phyloP scores from a whole-genome alignment of 2,888 invertebrate genomes.

The Polietes domitor region DNA sequence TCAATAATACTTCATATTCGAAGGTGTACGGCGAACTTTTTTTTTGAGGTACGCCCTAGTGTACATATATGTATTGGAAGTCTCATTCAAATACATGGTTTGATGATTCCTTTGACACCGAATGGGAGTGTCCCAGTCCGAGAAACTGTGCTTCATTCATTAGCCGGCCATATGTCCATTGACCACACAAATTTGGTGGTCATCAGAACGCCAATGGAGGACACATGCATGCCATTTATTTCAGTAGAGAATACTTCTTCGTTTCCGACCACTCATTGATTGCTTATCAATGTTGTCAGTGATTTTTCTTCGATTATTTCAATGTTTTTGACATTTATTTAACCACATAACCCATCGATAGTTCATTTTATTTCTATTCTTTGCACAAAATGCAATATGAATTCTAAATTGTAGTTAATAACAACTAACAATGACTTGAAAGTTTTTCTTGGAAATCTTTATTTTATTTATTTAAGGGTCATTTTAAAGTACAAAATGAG shows the following conservation, averaged over 20 bases:
- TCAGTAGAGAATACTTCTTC: background rate
- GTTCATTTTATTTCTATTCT: background rate
- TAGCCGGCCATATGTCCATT: background rate
- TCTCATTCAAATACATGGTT: slow-evolving; percentile 1
- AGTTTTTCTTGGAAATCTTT: too few species aligned
- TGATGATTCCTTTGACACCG: background rate
- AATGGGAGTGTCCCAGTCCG: too few species aligned
- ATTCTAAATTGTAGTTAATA: too few species aligned
- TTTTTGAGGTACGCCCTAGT: too few species aligned
- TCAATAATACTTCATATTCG: too few species aligned
- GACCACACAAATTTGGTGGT: slow-evolving; percentile 18
- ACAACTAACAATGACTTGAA: too few species aligned
- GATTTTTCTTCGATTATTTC: slow-evolving; percentile 6
- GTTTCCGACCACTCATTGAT: background rate
- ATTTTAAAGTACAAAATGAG: too few species aligned
- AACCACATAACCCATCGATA: slow-evolving; percentile 49
- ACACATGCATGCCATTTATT: slow-evolving; percentile 51
- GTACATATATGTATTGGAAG: too few species aligned
- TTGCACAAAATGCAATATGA: too few species aligned
- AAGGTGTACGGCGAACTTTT: too few species aligned
- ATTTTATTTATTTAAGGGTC: too few species aligned
- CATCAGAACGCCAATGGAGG: slow-evolving; percentile 15
- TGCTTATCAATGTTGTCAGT: background rate
- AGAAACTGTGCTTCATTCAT: background rate
- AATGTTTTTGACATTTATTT: slow-evolving; percentile 59